phyloP scores from a whole-genome alignment of 2,113 vertebrate genomes.

The Orientallactaga bullata region DNA sequence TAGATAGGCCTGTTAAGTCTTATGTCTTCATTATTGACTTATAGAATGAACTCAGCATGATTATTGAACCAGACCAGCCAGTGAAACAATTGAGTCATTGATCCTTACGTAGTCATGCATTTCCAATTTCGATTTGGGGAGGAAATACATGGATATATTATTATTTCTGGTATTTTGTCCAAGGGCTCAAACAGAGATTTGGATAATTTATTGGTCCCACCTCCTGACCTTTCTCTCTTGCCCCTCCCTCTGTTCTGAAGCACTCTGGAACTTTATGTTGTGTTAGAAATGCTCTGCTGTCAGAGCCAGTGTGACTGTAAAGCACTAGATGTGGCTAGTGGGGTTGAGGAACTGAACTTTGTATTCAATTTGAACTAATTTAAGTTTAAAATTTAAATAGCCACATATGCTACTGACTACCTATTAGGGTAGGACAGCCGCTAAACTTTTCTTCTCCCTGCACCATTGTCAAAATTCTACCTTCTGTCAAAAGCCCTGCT shows the following conservation, averaged over 20 bases:
- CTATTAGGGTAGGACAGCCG: no score
- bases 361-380: conserved; percentile 2
- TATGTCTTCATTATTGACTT: conserved; percentile 80
- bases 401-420: background rate
- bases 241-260: background rate
- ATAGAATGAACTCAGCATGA: conserved; percentile 76
- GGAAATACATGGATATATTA: conserved; percentile 49
- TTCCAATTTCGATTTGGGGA: conserved; percentile 67
- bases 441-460: background rate
- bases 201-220: conserved; percentile 26
- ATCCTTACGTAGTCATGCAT: conserved; percentile 62
- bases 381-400: background rate
- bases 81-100: conserved; percentile 68
- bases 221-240: background rate
- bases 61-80: conserved; percentile 69
- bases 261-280: background rate
- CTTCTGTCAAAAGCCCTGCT: background rate
- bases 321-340: background rate
- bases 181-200: conserved; percentile 46
- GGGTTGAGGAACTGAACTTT: background rate
- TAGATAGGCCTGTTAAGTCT: conserved; percentile 71
- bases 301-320: background rate
- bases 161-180: conserved; percentile 69
- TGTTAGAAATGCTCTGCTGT: background rate
- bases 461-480: background rate